Evolutionary conservation across 2,797 vertebrate species (phyloP).

Genomic region (Paedocypris micromegethes): DNA sequence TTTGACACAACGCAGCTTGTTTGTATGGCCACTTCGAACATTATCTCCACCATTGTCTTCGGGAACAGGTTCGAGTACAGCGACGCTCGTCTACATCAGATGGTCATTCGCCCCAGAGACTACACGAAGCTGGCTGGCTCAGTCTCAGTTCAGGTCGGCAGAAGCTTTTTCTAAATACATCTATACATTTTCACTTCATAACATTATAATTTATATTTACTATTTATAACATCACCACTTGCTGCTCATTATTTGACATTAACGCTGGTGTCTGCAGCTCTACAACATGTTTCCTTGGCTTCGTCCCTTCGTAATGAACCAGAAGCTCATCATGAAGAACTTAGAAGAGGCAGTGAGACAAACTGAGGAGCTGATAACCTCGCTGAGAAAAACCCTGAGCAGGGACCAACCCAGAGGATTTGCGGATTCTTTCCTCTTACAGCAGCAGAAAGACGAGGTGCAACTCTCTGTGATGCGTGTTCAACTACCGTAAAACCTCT

Average conservation of each 20-base stretch:
- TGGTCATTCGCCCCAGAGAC: slow-evolving; percentile 51
- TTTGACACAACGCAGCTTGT: slow-evolving; percentile 45
- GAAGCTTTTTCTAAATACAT: neutral
- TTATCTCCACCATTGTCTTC: slow-evolving; percentile 63
- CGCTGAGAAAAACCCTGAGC: slow-evolving; percentile 36
- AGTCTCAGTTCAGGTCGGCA: slow-evolving; percentile 51
- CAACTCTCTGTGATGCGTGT: too few species aligned
- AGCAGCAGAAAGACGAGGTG: slow-evolving; percentile 41
- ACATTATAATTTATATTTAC: too few species aligned
- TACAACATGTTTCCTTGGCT: slow-evolving; percentile 40
- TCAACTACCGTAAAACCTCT: too few species aligned
- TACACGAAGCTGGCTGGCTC: slow-evolving; percentile 39
- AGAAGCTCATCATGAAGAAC: slow-evolving; percentile 11
- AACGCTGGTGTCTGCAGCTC: slow-evolving; percentile 35
- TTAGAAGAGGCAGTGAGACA: slow-evolving; percentile 1
- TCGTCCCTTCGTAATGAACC: slow-evolving; percentile 19
- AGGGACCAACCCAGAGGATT: slow-evolving; percentile 39
- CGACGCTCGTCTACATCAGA: slow-evolving; percentile 50
- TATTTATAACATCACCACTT: too few species aligned
- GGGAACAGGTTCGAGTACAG: slow-evolving; percentile 66
- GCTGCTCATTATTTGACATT: too few species aligned
- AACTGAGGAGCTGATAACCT: slow-evolving; percentile 5
- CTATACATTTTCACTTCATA: neutral
- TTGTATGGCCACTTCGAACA: slow-evolving; percentile 61
- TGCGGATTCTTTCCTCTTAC: slow-evolving; percentile 45